Conservation (phyloP, 2,797 vertebrate genomes). For the Sebastes reedi region DNA sequence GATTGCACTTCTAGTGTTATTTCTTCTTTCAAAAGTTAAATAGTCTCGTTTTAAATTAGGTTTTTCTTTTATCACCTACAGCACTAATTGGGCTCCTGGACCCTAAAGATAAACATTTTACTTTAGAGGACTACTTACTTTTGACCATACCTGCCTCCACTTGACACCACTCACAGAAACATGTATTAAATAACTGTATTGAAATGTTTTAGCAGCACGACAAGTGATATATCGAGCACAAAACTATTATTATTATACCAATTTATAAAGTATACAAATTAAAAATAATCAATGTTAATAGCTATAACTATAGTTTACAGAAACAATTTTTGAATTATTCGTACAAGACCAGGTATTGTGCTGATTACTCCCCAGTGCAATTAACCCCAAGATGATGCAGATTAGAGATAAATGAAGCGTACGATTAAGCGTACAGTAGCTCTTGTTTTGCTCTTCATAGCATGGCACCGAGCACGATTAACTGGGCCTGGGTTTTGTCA, state of each 20-base stretch:
- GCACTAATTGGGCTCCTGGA: background rate
- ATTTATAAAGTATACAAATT: slow-evolving; percentile 4
- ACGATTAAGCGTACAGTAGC: background rate
- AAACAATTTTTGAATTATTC: background rate
- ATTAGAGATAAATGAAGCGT: slow-evolving; percentile 13
- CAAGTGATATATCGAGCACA: background rate
- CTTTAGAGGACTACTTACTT: background rate
- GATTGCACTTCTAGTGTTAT: too few relatives aligned
- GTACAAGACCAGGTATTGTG: background rate
- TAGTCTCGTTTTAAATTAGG: background rate
- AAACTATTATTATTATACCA: background rate
- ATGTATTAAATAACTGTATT: background rate
- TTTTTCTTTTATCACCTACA: background rate
- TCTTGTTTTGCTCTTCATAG: slow-evolving; percentile 33
- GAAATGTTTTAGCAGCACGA: background rate
- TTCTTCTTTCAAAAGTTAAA: background rate
- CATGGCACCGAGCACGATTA: slow-evolving; percentile 10
- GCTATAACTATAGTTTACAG: background rate
- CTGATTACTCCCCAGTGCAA: background rate
- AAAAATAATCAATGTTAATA: background rate
- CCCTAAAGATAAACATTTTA: background rate
- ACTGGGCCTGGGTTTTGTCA: slow-evolving; percentile 56
- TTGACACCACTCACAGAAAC: background rate
- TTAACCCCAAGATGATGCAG: background rate
- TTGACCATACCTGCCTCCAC: background rate